A percentile compares a stretch with the other conserved stretches of the same genome.
Conservation (phyloP, 2,113 vertebrate species). For the Artemisiospiza belli region DNA sequence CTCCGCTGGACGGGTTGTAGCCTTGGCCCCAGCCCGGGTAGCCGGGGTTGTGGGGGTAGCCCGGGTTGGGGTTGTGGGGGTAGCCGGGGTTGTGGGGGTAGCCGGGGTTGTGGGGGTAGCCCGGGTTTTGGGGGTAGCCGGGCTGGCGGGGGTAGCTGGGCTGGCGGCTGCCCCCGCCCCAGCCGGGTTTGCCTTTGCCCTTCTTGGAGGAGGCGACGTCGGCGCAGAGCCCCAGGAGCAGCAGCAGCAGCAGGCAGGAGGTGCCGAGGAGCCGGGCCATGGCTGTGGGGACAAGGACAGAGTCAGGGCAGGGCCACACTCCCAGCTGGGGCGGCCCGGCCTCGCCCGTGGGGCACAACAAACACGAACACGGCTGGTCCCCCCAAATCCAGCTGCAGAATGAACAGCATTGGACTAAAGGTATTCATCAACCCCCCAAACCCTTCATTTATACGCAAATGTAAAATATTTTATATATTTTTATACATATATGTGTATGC, state of each 20-base stretch:
- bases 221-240: conserved; percentile 56
- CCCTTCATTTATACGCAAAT: neutral
- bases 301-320: neutral
- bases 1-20: conserved; percentile 49
- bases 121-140: neutral
- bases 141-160: conserved; percentile 41
- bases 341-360: too few species aligned
- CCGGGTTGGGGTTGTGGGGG: neutral
- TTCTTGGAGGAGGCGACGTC: conserved; percentile 67
- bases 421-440: too few species aligned
- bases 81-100: neutral
- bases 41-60: neutral
- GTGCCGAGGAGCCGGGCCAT: conserved; percentile 54
- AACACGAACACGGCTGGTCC: fast-evolving
- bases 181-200: conserved; percentile 65
- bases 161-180: conserved; percentile 39
- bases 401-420: neutral
- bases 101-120: fast-evolving
- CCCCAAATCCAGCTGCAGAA: neutral
- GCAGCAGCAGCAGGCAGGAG: conserved; percentile 58
- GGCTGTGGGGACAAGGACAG: conserved; percentile 20
- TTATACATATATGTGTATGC: too few species aligned
- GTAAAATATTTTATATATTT: neutral
- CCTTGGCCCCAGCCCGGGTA: conserved; percentile 59
- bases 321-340: fast-evolving